Evolutionary conservation across 37 sponge, comb jelly and placozoan species (phyloP).

Genomic region (Mnemiopsis leidyi): DNA sequence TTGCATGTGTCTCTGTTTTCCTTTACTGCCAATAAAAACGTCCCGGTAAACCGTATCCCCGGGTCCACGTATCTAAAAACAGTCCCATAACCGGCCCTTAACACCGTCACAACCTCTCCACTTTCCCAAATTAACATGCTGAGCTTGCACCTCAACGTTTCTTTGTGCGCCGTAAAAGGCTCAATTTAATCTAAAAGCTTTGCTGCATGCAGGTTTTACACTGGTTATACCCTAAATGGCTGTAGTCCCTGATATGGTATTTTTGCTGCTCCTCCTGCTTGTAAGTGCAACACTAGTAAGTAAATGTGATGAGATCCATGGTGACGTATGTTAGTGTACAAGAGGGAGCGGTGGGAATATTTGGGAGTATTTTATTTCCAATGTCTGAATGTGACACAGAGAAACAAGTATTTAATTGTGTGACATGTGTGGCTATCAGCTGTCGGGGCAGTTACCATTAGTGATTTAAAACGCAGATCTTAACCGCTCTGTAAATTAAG

Average conservation of each 20-base stretch:
- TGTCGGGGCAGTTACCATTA: no score
- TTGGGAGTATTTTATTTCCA: no score
- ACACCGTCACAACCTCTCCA: neutral
- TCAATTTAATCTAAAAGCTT: conserved; percentile 62
- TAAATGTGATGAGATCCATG: neutral
- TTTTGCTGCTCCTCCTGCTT: no score
- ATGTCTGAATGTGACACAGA: no score
- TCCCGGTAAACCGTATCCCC: neutral
- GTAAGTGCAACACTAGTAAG: neutral
- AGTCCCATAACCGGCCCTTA: neutral
- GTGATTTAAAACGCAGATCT: no score
- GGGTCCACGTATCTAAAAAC: neutral
- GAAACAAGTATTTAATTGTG: no score
- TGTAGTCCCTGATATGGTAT: conserved; percentile 1
- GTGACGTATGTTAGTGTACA: no score
- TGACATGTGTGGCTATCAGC: no score
- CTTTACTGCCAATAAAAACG: neutral
- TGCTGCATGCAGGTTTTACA: conserved; percentile 42
- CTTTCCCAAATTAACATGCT: neutral
- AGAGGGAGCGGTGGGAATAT: no score
- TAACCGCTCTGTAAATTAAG: no score
- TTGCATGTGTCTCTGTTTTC: neutral
- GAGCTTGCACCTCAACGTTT: neutral
- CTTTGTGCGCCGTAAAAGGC: neutral
- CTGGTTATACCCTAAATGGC: conserved; percentile 19